These are phyloP conservation scores for Cancer borealis DNA, from an alignment of 2,888 invertebrate species.

Conservation along the genomic window DNA sequence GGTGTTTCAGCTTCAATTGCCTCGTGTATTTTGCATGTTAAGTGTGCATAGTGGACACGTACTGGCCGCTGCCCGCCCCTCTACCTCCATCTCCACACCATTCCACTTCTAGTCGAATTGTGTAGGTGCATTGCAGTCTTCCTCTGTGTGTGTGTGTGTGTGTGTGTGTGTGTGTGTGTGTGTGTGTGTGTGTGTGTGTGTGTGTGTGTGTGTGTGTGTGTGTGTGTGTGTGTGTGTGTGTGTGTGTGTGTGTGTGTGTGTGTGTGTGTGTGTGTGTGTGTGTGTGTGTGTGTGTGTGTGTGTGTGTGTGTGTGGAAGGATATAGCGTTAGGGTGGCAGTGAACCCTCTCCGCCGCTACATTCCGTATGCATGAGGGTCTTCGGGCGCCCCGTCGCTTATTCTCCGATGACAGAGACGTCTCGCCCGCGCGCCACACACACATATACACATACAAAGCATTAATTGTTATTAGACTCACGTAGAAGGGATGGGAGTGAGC, in stretches of 20 bases:
- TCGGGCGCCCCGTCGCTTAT: slow-evolving; percentile 42
- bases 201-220: background rate
- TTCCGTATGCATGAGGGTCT: slow-evolving; percentile 46
- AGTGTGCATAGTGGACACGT: background rate
- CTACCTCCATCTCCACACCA: background rate
- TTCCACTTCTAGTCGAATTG: background rate
- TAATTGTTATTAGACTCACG: slow-evolving; percentile 52
- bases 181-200: background rate
- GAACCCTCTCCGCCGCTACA: slow-evolving; percentile 8
- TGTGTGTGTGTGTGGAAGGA: slow-evolving; percentile 1
- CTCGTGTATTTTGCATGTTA: slow-evolving; percentile 15
- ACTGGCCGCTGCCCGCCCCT: background rate
- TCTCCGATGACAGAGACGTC: slow-evolving; percentile 48
- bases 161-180: no score
- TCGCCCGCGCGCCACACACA: background rate
- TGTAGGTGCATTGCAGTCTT: slow-evolving; percentile 18
- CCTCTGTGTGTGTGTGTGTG: background rate
- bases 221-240: background rate
- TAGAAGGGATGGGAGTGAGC: background rate
- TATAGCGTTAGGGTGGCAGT: background rate
- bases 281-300: slow-evolving; percentile 6
- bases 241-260: no score
- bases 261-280: background rate
- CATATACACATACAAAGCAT: slow-evolving; percentile 31
- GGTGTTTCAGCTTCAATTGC: background rate